Percentiles rank a stretch among this genome's conserved stretches.
These are phyloP conservation scores for Brienomyrus longianalis DNA, from an alignment of 2,113 vertebrate species.

Conservation along the genomic window DNA sequence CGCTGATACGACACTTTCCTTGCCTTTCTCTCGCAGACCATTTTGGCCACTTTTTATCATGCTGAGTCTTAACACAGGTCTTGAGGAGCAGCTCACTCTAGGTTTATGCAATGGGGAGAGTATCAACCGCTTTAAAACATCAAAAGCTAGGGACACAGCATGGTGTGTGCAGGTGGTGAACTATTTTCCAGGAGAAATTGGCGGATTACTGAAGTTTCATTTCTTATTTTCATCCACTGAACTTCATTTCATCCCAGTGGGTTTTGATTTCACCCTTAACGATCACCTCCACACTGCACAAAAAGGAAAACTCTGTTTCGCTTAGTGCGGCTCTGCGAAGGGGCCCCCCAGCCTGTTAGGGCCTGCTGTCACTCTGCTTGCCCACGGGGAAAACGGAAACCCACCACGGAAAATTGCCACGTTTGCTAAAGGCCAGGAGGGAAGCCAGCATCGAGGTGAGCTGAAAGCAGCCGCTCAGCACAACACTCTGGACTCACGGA, in stretches of 20 bases:
- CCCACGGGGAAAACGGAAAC: neutral
- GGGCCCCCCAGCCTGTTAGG: neutral
- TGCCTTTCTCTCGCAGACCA: neutral
- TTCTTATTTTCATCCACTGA: neutral
- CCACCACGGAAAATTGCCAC: neutral
- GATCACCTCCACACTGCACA: neutral
- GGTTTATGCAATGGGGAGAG: neutral
- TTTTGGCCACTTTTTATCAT: neutral
- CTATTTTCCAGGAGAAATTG: neutral
- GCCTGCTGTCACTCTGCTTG: neutral
- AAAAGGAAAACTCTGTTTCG: neutral
- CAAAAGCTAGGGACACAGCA: neutral
- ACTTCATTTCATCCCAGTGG: neutral
- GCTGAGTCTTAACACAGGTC: neutral
- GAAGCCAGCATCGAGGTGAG: neutral
- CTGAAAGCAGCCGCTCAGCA: neutral
- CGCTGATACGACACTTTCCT: neutral
- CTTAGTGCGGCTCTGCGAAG: neutral
- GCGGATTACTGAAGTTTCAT: neutral
- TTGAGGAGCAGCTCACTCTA: neutral
- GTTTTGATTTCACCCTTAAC: neutral
- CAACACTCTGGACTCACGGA: neutral
- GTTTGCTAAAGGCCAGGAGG: neutral
- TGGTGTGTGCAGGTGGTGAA: neutral
- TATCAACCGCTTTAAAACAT: neutral